Base-by-base conservation (phyloP, 2,888 invertebrate genomes). In the Epirrita christyi region DNA sequence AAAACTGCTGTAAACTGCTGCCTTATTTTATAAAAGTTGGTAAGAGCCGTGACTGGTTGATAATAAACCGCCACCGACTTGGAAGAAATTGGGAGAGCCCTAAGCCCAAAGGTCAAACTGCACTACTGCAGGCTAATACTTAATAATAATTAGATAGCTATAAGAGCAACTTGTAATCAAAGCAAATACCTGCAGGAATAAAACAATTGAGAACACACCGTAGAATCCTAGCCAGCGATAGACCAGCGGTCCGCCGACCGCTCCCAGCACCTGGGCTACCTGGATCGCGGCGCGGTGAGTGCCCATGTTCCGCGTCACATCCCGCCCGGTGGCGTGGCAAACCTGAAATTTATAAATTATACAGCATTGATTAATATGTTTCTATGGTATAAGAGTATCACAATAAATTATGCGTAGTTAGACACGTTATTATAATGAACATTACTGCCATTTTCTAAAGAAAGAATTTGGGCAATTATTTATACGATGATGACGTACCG, bases 211-310 rank as follows among this genome's bases (percentile, higher is more conserved):
- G 80, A 95, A 96, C 71, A 95, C 95, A 72, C 96, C 95, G 85
- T 95, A 95, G 86, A 95, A 96, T 59, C 95, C 95, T 37, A 95
- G 92, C 72, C 93, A 86, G 48, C 94, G 93, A 73, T 95, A 94
- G 11, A 96, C 86, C n/a, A 95, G 91, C 0, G 97, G 97, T 11
- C 96, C 96, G n/a, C 95, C 77, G 0, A 96, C 94, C 48, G 96
- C 93, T 0, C 97, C 97, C 13, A 87, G 60, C 34, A 92, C 88
- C 64, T 90, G 89, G 1, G 90, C 88, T 54, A 91, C 84, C 59
- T 92, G 92, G 27, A 91, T 86, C 43, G 90, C 86, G 9, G 92
- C 92, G 2, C 92, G 83, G 66, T 92, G 92, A 4, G 66, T 95
- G 78, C 67, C 96, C 96, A 75, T 96, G 86, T 67, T 96, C 92